phyloP scores from a whole-genome alignment of 2,888 invertebrate genomes.

The Hypena proboscidalis region DNA sequence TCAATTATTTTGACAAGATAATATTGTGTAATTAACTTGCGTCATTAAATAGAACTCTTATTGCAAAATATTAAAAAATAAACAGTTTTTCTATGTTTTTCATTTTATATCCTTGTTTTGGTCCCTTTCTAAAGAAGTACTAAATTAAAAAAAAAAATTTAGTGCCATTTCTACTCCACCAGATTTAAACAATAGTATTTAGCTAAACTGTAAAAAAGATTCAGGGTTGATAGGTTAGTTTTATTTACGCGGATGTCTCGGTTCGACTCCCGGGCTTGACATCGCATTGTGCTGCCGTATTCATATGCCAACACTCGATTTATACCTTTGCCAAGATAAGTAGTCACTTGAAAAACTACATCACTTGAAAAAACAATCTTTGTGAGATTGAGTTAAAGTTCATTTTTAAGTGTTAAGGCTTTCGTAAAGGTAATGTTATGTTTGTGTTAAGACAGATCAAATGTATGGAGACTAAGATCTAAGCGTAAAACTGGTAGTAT shows the following conservation, averaged over 20 bases:
- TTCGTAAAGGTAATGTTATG: background rate
- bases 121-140: background rate
- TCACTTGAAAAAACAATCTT: background rate
- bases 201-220: conserved; percentile 52
- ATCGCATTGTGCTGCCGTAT: conserved; percentile 72
- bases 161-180: conserved; percentile 15
- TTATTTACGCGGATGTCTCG: conserved; percentile 60
- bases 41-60: too few relatives aligned
- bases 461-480: conserved; percentile 62
- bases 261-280: conserved; percentile 52
- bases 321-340: conserved; percentile 57
- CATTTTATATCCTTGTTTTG: too few relatives aligned
- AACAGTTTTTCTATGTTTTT: too few relatives aligned
- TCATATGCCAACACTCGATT: conserved; percentile 77
- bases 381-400: background rate
- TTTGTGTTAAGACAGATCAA: conserved; percentile 43
- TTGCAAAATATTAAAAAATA: too few relatives aligned
- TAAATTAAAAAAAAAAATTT: background rate
- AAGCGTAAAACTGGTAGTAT: conserved; percentile 60
- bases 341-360: background rate
- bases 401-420: background rate
- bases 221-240: conserved; percentile 65
- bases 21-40: too few relatives aligned
- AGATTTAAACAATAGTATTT: conserved; percentile 48
- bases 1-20: too few relatives aligned